phyloP scores from a whole-genome alignment of 2,888 invertebrate genomes.

The Tenthredo distinguenda region DNA sequence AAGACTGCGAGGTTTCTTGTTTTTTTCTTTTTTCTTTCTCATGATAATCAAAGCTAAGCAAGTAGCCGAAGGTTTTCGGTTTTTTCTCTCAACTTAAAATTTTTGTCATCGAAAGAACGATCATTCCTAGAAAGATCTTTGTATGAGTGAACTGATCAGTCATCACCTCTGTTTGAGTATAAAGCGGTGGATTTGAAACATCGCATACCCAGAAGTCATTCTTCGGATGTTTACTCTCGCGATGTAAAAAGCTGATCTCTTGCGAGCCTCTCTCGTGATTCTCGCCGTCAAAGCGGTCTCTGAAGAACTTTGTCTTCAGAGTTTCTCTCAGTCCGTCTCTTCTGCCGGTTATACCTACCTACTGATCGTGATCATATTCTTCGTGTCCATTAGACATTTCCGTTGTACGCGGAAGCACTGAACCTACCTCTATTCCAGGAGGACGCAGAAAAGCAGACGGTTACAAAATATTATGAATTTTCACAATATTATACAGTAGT shows the following conservation, averaged over 20 bases:
- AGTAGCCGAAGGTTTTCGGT: background rate
- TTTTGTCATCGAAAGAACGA: background rate
- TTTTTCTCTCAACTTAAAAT: background rate
- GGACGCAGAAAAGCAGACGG: background rate
- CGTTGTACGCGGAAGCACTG: conserved; percentile 50
- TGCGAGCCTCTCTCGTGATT: conserved; percentile 15
- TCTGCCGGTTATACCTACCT: conserved; percentile 14
- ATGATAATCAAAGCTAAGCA: background rate
- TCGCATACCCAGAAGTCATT: conserved; percentile 43
- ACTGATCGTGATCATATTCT: conserved; percentile 49
- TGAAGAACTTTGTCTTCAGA: conserved; percentile 17
- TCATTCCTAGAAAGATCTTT: background rate
- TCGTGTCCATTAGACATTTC: conserved; percentile 51
- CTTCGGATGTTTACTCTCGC: conserved; percentile 39
- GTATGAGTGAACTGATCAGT: background rate
- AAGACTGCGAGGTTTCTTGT: background rate
- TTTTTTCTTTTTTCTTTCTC: too few species aligned
- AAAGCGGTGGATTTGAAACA: conserved; percentile 14
- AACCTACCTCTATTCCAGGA: background rate
- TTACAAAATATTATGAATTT: background rate
- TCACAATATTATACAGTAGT: background rate
- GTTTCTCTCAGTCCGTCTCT: conserved; percentile 28
- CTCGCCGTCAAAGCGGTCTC: conserved; percentile 42
- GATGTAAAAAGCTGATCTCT: conserved; percentile 35
- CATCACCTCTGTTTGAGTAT: background rate